Percentiles rank a stretch among this genome's conserved stretches.
Conservation (phyloP, 2,113 vertebrate genomes). For the Laterallus jamaicensis region DNA sequence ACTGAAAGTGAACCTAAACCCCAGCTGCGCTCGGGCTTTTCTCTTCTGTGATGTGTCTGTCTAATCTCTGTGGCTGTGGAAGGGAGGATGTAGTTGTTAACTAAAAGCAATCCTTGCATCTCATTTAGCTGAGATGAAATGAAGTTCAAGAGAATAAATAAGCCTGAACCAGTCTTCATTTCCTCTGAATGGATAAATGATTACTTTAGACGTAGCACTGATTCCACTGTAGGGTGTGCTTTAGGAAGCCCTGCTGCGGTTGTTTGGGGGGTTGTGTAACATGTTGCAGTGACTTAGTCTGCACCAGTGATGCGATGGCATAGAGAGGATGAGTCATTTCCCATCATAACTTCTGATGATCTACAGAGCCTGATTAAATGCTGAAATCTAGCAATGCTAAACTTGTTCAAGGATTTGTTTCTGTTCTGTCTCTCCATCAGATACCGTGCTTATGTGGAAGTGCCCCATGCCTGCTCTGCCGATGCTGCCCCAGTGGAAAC, state of each 20-base stretch:
- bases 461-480: conserved; percentile 92
- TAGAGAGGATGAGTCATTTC: neutral
- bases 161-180: neutral
- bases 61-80: neutral
- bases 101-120: neutral
- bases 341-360: neutral
- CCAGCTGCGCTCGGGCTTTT: accelerated
- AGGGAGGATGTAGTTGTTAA: neutral
- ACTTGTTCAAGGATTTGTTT: neutral
- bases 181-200: neutral
- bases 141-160: neutral
- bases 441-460: conserved; percentile 96
- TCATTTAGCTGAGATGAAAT: neutral
- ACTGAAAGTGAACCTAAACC: neutral
- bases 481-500: conserved; percentile 97
- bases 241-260: accelerated
- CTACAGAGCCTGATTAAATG: neutral
- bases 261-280: neutral
- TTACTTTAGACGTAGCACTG: neutral
- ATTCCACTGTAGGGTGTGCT: accelerated
- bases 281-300: neutral
- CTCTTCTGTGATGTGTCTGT: neutral
- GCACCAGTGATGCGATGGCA: neutral
- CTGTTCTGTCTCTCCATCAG: conserved; percentile 65
- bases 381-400: neutral